A percentile compares a stretch with the other conserved stretches of the same genome.
Evolutionary conservation across 1,140 invertebrate genomes (phyloP).

Genomic region (Aethina tumida): DNA sequence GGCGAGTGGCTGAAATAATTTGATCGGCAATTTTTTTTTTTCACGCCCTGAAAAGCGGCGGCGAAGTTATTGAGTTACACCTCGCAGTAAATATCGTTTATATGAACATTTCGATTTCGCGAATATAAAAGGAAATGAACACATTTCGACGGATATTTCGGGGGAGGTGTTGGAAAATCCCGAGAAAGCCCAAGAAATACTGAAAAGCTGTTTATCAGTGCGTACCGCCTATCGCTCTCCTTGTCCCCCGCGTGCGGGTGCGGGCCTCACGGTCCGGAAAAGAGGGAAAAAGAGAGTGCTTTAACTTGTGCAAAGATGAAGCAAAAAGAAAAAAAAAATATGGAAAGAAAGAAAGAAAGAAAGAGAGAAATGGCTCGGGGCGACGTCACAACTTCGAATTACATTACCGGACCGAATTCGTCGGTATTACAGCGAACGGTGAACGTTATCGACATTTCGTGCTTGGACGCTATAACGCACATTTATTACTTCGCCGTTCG

Average conservation of each 20-base stretch:
- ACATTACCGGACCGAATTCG: constrained; percentile 20
- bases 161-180: constrained; percentile 18
- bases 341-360: constrained; percentile 3
- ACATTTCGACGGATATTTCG: constrained; percentile 16
- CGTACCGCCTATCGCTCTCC: neutral
- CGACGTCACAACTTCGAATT: constrained; percentile 10
- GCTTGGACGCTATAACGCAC: constrained; percentile 27
- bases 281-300: constrained; percentile 2
- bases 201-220: constrained; percentile 18
- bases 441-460: constrained; percentile 24
- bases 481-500: constrained; percentile 27
- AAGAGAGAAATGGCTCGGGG: constrained; percentile 10
- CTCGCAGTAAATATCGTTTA: constrained; percentile 13
- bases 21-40: neutral
- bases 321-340: constrained; percentile 1
- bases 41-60: neutral
- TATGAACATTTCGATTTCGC: constrained; percentile 18
- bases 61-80: constrained; percentile 1
- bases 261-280: neutral
- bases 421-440: constrained; percentile 19
- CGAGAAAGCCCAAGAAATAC: constrained; percentile 18
- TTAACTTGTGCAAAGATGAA: constrained; percentile 2
- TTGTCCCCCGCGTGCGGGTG: too few species aligned
- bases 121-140: constrained; percentile 21
- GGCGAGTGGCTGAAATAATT: neutral